Evolutionary conservation across 2,113 vertebrate genomes (phyloP), one percentile per base, ranked within the genome.

Genomic region (Microcebus lehilahytsara): DNA sequence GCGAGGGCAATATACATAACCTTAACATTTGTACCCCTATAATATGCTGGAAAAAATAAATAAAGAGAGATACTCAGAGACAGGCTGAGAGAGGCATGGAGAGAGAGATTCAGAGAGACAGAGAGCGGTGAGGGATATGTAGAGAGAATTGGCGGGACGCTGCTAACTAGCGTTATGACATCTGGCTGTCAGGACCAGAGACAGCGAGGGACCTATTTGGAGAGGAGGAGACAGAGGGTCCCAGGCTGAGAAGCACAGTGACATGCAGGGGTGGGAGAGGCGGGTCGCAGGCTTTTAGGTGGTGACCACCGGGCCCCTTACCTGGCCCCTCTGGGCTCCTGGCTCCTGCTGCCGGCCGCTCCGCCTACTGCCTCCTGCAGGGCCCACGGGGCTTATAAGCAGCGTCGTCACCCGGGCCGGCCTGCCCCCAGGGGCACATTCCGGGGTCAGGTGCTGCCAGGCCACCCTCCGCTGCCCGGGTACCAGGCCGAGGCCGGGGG

Each of bases 361-460:
- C 37, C 3, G 46, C 60, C 42, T 19, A 77, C 37, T 67, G 81
- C 71, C 11, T 78, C 74, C 64, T 13, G 27, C 46, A 66, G 60
- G 32, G 20, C 46, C 77, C 40, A 0, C 5, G 20, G 75, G 79
- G 46, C 42, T 97, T 97, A 87, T 96, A 96, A 97, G 49, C 93
- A 97, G 49, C 91, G 3, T 67, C 67, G 53, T 49, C 51, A 27
- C 64, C 40, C 87, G 72, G n/a, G 67, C 85, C 19, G 91, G 69
- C 89, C 96, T 95, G 85, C 91, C 92, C 89, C 77, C 66, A 37
- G 87, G 93, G 90, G 85, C 46, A 49, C 78, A 72, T 66, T 95
- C 84, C 93, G 72, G 46, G 51, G 60, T 37, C 78, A 91, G 95
- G 93, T 66, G 95, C 42, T n/a, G 75, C 67, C 49, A 46, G 89